Evolutionary conservation across 2,888 invertebrate genomes (phyloP), one percentile per base, ranked within the genome.

Genomic region (Itoplectis maculator): DNA sequence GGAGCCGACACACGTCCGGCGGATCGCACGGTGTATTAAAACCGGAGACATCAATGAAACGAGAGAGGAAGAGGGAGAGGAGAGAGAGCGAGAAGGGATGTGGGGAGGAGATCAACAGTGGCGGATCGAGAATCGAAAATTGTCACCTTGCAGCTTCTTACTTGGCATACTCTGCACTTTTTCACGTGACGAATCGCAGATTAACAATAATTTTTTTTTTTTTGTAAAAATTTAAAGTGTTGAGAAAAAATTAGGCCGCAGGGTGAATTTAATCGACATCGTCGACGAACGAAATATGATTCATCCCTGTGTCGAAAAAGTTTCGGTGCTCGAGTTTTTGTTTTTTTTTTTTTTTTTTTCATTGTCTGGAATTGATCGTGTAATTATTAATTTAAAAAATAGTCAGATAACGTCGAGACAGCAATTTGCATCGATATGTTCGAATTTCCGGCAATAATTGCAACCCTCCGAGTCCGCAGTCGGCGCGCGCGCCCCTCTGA

Each of bases 351-450:
- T n/a, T n/a, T n/a, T 9, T 51, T 40, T 35, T 68, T 45, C 29
- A 35, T 5, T 40, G 47, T 68, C 59, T 74, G 54, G 35, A 42
- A 69, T 69, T 11, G 35, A 40, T 45, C 11, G 54, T 20, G 42
- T 29, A 20, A 61, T 70, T 20, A 74, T 79, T 69, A 54, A 35
- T 59, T 35, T 20, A 40, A 42, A 61, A 49, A 54, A n/a, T n/a
- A 35, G 63, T 18, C 51, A 45, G 69, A 80, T 65, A 69, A 69
- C 18, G 69, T 37, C 18, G 40, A 59, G 42, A 79, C 49, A 23
- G 54, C 54, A 80, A 80, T 80, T 80, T 75, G 54, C 69, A 74
- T 75, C 51, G 68, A 42, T 63, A 51, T 29, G 45, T 54, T 42
- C 6, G 29, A 61, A 51, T 40, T 18, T 45, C 23, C 45, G 45